These are phyloP conservation scores for Drosophila tropicalis DNA, from an alignment of 1,140 invertebrate species.

Conservation along the genomic window DNA sequence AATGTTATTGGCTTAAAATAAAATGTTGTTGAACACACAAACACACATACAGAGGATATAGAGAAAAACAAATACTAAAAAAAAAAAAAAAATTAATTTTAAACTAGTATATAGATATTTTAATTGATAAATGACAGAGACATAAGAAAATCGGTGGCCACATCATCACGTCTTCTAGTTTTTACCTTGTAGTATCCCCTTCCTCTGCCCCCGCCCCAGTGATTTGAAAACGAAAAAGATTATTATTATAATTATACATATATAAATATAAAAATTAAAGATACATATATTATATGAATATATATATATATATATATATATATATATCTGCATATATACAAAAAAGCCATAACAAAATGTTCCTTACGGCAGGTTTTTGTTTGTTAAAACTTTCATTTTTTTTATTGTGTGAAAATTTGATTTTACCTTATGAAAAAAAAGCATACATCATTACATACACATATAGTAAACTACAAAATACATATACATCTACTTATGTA, in stretches of 20 bases:
- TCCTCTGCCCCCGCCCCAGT: constrained; percentile 37
- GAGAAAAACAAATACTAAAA: constrained; percentile 17
- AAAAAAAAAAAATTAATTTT: constrained; percentile 30
- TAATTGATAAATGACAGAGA: constrained; percentile 27
- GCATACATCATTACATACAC: constrained; percentile 24
- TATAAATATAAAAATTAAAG: constrained; percentile 17
- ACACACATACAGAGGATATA: background rate
- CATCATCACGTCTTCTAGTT: constrained; percentile 52
- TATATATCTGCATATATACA: constrained; percentile 24
- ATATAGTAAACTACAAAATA: constrained; percentile 35
- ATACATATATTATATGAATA: constrained; percentile 15
- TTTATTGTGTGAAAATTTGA: constrained; percentile 31
- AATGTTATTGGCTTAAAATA: constrained; percentile 34
- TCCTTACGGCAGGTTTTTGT: constrained; percentile 15
- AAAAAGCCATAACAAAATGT: constrained; percentile 21
- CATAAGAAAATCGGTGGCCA: constrained; percentile 31
- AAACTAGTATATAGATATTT: constrained; percentile 37
- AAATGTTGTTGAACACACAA: constrained; percentile 7
- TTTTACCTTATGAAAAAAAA: constrained; percentile 38
- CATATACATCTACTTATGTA: constrained; percentile 38
- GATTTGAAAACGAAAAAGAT: constrained; percentile 41
- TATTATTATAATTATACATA: constrained; percentile 44
- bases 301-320: constrained; percentile 29
- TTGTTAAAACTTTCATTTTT: constrained; percentile 15
- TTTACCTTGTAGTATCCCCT: constrained; percentile 48